Percentiles rank a stretch among this genome's conserved stretches.
Evolutionary conservation across 2,888 invertebrate species (phyloP).

Genomic region (Epinotia brunnichana): DNA sequence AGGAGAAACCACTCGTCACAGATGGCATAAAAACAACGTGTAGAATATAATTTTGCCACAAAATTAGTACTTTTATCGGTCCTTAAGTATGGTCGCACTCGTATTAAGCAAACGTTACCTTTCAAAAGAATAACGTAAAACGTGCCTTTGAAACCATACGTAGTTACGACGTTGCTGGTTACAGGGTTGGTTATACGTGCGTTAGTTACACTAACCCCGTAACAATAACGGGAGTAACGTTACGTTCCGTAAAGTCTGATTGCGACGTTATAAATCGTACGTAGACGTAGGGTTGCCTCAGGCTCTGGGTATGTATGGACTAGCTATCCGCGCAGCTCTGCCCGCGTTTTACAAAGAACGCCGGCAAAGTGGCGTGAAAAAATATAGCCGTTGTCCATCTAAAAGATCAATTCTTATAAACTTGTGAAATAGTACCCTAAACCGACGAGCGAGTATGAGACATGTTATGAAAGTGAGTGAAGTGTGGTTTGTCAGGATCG

Average conservation of each 20-base stretch:
- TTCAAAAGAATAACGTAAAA: constrained; percentile 6
- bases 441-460: too few relatives aligned
- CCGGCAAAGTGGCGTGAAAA: too few relatives aligned
- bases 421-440: too few relatives aligned
- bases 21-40: too few relatives aligned
- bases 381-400: too few relatives aligned
- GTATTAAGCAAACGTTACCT: background rate
- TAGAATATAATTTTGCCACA: background rate
- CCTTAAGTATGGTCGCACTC: background rate
- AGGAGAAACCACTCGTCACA: too few relatives aligned
- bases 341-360: too few relatives aligned
- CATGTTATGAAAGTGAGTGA: too few relatives aligned
- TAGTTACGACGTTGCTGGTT: background rate
- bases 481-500: too few relatives aligned
- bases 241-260: constrained; percentile 42
- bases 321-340: background rate
- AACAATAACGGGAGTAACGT: constrained; percentile 38
- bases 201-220: constrained; percentile 41
- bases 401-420: too few relatives aligned
- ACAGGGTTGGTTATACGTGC: constrained; percentile 3
- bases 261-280: constrained; percentile 41
- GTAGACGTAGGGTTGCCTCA: constrained; percentile 24
- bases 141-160: background rate
- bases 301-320: background rate
- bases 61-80: constrained; percentile 3